phyloP scores from a whole-genome alignment of 2,888 invertebrate species.

The Stictocephala bisonia region DNA sequence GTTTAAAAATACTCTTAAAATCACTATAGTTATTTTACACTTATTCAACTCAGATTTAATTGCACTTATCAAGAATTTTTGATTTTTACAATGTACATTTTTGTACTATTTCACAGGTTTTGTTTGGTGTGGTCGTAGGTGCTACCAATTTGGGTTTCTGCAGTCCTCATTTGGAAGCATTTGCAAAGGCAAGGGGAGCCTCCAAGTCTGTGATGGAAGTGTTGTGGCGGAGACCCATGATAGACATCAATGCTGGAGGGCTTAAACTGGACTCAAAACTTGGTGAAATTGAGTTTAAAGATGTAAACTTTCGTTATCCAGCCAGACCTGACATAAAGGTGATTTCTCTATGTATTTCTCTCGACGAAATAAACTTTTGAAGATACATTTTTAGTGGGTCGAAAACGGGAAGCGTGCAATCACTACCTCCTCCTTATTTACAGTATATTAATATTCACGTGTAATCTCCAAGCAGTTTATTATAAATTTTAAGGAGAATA shows the following conservation, averaged over 20 bases:
- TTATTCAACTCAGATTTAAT: too few relatives aligned
- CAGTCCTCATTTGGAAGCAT: constrained; percentile 82
- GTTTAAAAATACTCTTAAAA: too few relatives aligned
- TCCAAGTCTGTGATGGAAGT: constrained; percentile 80
- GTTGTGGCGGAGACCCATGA: constrained; percentile 75
- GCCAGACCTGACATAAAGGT: constrained; percentile 76
- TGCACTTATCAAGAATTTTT: too few relatives aligned
- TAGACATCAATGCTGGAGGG: constrained; percentile 76
- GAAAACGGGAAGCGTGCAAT: too few relatives aligned
- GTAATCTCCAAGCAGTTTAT: too few relatives aligned
- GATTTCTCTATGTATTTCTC: not conserved
- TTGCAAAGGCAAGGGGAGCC: constrained; percentile 82
- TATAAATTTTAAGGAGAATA: too few relatives aligned
- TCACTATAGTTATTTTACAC: too few relatives aligned
- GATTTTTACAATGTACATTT: too few relatives aligned
- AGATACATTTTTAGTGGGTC: not conserved
- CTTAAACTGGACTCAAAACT: constrained; percentile 65
- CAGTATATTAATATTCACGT: too few relatives aligned
- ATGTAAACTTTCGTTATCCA: constrained; percentile 84
- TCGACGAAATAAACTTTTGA: not conserved
- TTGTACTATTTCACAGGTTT: constrained; percentile 79
- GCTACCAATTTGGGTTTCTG: constrained; percentile 83
- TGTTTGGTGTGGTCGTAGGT: constrained; percentile 80
- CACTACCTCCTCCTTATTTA: too few relatives aligned
- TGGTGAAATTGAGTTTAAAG: constrained; percentile 77